Evolutionary conservation across 2,888 invertebrate genomes (phyloP).

Genomic region (Drosophila peninsularis): DNA sequence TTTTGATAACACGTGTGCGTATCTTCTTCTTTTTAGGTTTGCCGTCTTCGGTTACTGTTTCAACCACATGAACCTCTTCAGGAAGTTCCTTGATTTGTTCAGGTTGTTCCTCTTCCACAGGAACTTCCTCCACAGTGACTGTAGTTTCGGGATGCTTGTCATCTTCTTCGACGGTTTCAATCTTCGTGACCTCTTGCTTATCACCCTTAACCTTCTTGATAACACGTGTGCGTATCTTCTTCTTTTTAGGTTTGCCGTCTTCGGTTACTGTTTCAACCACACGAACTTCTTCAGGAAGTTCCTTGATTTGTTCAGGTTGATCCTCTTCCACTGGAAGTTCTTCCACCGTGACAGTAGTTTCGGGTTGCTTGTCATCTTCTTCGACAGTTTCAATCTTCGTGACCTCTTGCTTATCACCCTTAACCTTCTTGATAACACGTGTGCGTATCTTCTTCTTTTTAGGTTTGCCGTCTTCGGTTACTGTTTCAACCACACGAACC

Average conservation of each 20-base stretch:
- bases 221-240: slow-evolving; percentile 33
- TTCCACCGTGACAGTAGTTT: slow-evolving; percentile 28
- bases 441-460: slow-evolving; percentile 38
- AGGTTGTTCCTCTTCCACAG: slow-evolving; percentile 17
- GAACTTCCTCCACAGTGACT: slow-evolving; percentile 20
- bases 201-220: slow-evolving; percentile 35
- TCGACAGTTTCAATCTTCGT: slow-evolving; percentile 37
- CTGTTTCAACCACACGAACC: slow-evolving; percentile 26
- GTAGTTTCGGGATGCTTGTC: slow-evolving; percentile 27
- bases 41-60: slow-evolving; percentile 20
- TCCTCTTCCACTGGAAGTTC: slow-evolving; percentile 17
- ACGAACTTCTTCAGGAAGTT: slow-evolving; percentile 28
- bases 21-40: slow-evolving; percentile 35
- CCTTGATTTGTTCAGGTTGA: slow-evolving; percentile 14
- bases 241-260: slow-evolving; percentile 29
- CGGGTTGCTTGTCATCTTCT: slow-evolving; percentile 30
- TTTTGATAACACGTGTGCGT: slow-evolving; percentile 30
- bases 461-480: slow-evolving; percentile 28
- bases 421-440: slow-evolving; percentile 36
- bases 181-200: slow-evolving; percentile 34
- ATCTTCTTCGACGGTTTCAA: slow-evolving; percentile 34
- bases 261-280: slow-evolving; percentile 11
- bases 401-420: slow-evolving; percentile 38
- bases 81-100: slow-evolving; percentile 25
- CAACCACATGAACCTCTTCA: slow-evolving; percentile 21